Conservation (phyloP, 2,113 vertebrate genomes). For the Laterallus jamaicensis region DNA sequence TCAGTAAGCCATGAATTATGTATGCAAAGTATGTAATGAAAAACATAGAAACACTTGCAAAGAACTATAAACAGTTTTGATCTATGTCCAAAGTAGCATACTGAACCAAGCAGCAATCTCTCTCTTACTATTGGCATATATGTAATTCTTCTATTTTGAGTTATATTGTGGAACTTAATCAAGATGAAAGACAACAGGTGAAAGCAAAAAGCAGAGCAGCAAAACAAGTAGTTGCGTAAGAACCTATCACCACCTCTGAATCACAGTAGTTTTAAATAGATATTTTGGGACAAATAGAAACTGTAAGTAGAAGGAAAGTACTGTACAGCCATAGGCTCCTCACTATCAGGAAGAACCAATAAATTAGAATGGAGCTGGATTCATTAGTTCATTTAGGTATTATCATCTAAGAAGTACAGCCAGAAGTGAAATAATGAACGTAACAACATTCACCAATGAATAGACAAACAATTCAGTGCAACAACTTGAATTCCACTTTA, state of each 20-base stretch:
- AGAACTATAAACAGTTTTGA: neutral
- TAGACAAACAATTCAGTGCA: neutral
- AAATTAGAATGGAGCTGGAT: neutral
- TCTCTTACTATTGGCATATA: neutral
- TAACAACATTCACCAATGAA: neutral
- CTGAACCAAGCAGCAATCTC: neutral
- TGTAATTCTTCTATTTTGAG: neutral
- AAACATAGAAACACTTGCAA: neutral
- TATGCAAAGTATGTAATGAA: neutral
- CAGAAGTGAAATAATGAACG: neutral
- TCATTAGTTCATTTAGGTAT: neutral
- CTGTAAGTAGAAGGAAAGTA: neutral
- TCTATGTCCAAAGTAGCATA: neutral
- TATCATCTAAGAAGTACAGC: neutral
- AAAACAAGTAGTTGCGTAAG: neutral
- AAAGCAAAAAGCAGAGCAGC: neutral
- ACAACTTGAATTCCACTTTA: neutral
- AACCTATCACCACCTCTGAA: neutral
- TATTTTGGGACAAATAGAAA: neutral
- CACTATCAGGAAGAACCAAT: neutral
- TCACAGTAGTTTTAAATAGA: neutral
- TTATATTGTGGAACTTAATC: neutral
- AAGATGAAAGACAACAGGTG: neutral
- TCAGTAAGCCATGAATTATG: neutral
- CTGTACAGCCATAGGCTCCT: neutral